Base-by-base conservation (phyloP, 2,888 invertebrate species). In the Spodoptera exigua region DNA sequence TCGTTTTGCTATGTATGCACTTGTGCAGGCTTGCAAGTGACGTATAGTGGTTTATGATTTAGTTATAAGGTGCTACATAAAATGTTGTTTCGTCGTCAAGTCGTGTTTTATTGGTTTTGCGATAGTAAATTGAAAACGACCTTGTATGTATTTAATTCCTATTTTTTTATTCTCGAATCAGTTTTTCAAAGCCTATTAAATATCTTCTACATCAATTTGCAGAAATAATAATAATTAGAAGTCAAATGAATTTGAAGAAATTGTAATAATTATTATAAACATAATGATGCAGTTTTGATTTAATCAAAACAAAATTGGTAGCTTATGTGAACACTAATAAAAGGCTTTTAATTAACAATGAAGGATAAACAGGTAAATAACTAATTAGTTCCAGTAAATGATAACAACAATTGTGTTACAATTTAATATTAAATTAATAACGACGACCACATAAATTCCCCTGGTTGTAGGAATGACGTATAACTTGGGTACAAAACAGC, bases 1-100 rank as follows among this genome's bases (percentile, higher is more conserved):
- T 40, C 4, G 48, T 34, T 48, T 57, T 48, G n/a, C 18, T 58
- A 17, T 65, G 27, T 5, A 27, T 27, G 27, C 27, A 27, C 27
- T 18, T 58, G n/a, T 71, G 32, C 52, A 44, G 39, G 36, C 39
- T 58, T 65, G 27, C 7, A 52, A 44, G 40, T 45, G 47, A 57
- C 52, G 45, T 53, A 18, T 10, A 43, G 34, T 41, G 13, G 32
- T 68, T 48, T 66, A 59, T 52, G 44, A 35, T 58, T 58, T 45
- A 34, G 36, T 16, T 64, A 16, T 27, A 45, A 27, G 13, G 34
- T 63, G 12, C 27, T 14, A 47, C n/a, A 47, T 47, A 47, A 34
- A 64, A 51, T 51, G 14, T 21, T 7, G 32, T 52, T 47, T 56
- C 45, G 16, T 48, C 37, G 45, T 67, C 43, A 65, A 3, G 9